Conservation (phyloP, 1,140 invertebrate species). For the Aphelenchoides avenae region DNA sequence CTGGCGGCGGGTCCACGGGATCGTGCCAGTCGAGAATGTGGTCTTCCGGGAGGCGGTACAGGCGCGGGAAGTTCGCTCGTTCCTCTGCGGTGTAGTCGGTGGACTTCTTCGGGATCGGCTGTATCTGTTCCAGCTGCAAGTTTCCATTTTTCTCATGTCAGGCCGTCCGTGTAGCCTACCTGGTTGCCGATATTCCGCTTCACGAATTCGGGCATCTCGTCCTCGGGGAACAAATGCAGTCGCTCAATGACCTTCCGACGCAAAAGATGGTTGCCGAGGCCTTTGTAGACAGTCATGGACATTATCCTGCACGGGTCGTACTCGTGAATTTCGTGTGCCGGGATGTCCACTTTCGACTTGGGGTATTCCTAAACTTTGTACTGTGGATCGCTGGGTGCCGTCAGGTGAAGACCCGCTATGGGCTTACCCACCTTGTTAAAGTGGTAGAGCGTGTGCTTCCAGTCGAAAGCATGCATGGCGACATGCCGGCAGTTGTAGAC, state of each 20-base stretch:
- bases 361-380: slow-evolving; percentile 56
- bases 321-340: slow-evolving; percentile 56
- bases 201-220: slow-evolving; percentile 52
- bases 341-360: slow-evolving; percentile 43
- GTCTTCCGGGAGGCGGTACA: slow-evolving; percentile 29
- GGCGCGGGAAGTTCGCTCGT: slow-evolving; percentile 41
- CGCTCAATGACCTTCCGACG: slow-evolving; percentile 45
- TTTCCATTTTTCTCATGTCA: slow-evolving; percentile 7
- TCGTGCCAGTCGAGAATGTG: slow-evolving; percentile 48
- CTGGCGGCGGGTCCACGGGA: slow-evolving; percentile 25
- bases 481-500: slow-evolving; percentile 55
- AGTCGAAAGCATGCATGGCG: slow-evolving; percentile 58
- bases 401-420: no score
- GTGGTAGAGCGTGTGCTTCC: slow-evolving; percentile 53
- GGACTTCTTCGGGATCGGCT: slow-evolving; percentile 51
- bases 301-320: slow-evolving; percentile 54
- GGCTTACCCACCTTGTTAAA: slow-evolving; percentile 44
- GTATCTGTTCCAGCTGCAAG: slow-evolving; percentile 49
- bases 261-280: slow-evolving; percentile 35
- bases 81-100: slow-evolving; percentile 55
- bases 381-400: no score
- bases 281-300: slow-evolving; percentile 40
- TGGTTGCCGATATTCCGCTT: slow-evolving; percentile 54
- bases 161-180: slow-evolving; percentile 4
- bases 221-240: slow-evolving; percentile 56